Conservation (phyloP, 2,797 vertebrate genomes). For the Macrochelys suwanniensis region DNA sequence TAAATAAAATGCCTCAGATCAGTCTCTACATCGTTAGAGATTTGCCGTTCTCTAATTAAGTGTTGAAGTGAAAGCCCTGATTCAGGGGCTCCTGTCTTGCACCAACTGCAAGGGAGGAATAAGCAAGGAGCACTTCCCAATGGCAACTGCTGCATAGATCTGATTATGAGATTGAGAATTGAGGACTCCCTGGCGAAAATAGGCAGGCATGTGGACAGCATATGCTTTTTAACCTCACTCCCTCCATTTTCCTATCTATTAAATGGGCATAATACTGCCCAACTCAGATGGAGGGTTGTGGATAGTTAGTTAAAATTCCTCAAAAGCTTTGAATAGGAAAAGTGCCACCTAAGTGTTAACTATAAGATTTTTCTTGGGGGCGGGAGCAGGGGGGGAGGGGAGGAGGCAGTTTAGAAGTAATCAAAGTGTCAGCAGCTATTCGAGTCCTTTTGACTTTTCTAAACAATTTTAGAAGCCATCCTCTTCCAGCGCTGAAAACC, state of each 20-base stretch:
- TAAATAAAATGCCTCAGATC: neutral
- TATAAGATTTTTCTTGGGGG: neutral
- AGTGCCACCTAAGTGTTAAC: fast-evolving
- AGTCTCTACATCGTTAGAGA: neutral
- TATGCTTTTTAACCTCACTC: neutral
- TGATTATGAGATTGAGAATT: neutral
- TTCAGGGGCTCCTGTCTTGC: neutral
- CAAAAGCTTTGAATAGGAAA: neutral
- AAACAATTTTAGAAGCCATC: fast-evolving
- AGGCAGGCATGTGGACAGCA: neutral
- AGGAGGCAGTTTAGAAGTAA: neutral
- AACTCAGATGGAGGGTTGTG: neutral
- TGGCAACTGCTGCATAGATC: neutral
- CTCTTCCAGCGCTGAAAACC: fast-evolving
- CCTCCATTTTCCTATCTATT: neutral
- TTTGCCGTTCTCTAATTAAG: neutral
- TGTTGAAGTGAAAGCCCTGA: neutral
- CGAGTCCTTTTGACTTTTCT: fast-evolving
- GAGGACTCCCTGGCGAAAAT: neutral
- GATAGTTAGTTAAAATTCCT: neutral
- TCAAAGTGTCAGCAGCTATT: fast-evolving
- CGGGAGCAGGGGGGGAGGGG: neutral
- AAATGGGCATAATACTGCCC: neutral
- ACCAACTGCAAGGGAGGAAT: neutral
- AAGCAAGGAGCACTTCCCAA: neutral